Conservation (phyloP, 2,888 invertebrate genomes). For the Argyresthia albistria region DNA sequence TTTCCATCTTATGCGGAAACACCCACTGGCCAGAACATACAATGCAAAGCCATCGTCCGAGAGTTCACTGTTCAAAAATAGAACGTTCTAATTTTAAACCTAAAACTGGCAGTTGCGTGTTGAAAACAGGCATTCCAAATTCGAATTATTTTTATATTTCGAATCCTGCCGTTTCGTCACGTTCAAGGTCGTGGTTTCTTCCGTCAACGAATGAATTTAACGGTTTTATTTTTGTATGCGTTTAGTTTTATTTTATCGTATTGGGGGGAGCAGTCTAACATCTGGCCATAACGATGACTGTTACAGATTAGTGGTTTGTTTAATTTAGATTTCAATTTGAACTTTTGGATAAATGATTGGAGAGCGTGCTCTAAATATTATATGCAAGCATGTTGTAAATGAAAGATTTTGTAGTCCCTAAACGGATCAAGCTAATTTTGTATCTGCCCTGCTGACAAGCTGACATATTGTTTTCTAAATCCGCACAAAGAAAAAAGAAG, state of each 20-base stretch:
- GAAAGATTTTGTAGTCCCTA: no score
- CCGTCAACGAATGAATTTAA: slow-evolving; percentile 12
- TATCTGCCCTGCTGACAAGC: slow-evolving; percentile 47
- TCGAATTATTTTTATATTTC: slow-evolving; percentile 52
- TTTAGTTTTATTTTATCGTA: neutral
- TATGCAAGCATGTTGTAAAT: no score
- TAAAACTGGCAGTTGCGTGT: slow-evolving; percentile 57
- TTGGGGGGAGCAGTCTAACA: neutral
- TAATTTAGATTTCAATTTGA: no score
- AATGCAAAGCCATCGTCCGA: slow-evolving; percentile 59
- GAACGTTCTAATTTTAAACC: slow-evolving; percentile 64
- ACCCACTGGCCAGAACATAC: slow-evolving; percentile 41
- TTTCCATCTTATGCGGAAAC: slow-evolving; percentile 8
- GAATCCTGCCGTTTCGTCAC: slow-evolving; percentile 57
- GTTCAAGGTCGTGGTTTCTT: slow-evolving; percentile 51
- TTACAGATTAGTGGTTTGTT: neutral
- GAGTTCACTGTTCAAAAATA: slow-evolving; percentile 65
- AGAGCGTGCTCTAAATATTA: no score
- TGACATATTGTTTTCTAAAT: slow-evolving; percentile 57
- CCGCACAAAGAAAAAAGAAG: slow-evolving; percentile 8
- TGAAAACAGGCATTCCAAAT: slow-evolving; percentile 55
- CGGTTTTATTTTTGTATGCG: slow-evolving; percentile 1
- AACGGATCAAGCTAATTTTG: no score
- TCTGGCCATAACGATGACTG: neutral
- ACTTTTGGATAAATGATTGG: no score